Evolutionary conservation across 1,140 invertebrate genomes (phyloP), one percentile per base, ranked within the genome.

Genomic region (Scaptomyza hsui): DNA sequence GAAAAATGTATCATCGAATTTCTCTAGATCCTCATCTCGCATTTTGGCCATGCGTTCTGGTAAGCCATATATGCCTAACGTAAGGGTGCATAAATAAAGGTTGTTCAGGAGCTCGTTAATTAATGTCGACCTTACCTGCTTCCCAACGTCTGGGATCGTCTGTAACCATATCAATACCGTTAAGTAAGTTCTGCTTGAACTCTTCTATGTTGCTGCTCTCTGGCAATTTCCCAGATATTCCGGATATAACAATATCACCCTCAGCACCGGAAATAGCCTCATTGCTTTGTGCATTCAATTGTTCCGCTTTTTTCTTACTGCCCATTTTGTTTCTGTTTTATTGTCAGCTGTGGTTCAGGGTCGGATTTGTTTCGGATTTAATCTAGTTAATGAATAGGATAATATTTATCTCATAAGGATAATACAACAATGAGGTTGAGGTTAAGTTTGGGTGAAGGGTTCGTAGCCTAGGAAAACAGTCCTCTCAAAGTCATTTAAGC

Each of bases 1-100:
- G 92, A 99, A 99, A 91, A 98, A 98, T 21, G 95, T 94, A 0
- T 97, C 96, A 91, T 99, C 98, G 86, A 99, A 99, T 75, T 95
- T 94, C 29, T 93, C 92, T 32, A 99, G 81, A 78, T 98, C 95
- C 90, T 98, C 98, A 75, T 98, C 95, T 91, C 98, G 98, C 4
- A 99, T 85, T 93, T 98, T 98, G 49, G 98, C 98, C 85, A 94
- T 95, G 64, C 98, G 93, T 48, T 93, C 93, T 5, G 98, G 98
- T 35, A 99, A 89, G 10, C 97, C 97, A 91, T 96, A 94, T 1
- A 98, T 78, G 42, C 94, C 89, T 90, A 35, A 16, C 9, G 21
- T 2, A 24, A 39, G 15, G 26, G 3, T 21, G 12, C 24, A 16
- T 45, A 29, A 45, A 26, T 15, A 12, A 12, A 10, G 32, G 32